A percentile compares a stretch with the other conserved stretches of the same genome.
phyloP scores from a whole-genome alignment of 2,113 vertebrate species.

The Pelobates fuscus region DNA sequence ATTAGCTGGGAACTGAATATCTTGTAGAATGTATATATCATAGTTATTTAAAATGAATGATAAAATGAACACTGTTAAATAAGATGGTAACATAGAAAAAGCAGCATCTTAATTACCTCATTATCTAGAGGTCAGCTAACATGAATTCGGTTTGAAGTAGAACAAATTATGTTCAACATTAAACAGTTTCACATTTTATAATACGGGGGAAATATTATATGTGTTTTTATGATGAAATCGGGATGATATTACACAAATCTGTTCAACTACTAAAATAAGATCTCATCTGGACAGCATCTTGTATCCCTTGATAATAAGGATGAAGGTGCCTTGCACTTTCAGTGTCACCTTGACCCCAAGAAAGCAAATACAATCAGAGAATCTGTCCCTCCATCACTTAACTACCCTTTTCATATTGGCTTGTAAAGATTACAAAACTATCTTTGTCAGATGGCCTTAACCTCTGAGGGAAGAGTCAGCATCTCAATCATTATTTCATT shows the following conservation, averaged over 20 bases:
- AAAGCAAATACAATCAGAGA: slow-evolving; percentile 45
- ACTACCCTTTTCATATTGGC: slow-evolving; percentile 36
- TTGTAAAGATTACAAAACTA: slow-evolving; percentile 51
- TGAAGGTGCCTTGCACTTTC: slow-evolving; percentile 33
- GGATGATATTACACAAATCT: background rate
- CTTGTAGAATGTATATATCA: too few species aligned
- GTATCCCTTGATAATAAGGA: background rate
- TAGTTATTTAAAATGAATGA: too few species aligned
- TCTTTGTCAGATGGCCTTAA: slow-evolving; percentile 40
- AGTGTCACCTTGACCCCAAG: slow-evolving; percentile 45
- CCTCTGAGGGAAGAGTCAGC: slow-evolving; percentile 44
- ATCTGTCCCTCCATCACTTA: slow-evolving; percentile 23
- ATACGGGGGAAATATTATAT: background rate
- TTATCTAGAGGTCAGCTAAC: background rate
- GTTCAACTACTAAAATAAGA: background rate
- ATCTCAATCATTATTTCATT: slow-evolving; percentile 51
- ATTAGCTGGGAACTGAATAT: too few species aligned
- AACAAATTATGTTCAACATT: background rate
- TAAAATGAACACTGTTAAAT: too few species aligned
- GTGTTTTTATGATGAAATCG: background rate
- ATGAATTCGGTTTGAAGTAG: background rate
- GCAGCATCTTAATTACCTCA: background rate
- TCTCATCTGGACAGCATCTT: background rate
- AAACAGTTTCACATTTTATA: background rate
- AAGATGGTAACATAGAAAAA: too few species aligned